Conservation (phyloP, 64 coral and sea anemone species). For the Anthopleura sola region DNA sequence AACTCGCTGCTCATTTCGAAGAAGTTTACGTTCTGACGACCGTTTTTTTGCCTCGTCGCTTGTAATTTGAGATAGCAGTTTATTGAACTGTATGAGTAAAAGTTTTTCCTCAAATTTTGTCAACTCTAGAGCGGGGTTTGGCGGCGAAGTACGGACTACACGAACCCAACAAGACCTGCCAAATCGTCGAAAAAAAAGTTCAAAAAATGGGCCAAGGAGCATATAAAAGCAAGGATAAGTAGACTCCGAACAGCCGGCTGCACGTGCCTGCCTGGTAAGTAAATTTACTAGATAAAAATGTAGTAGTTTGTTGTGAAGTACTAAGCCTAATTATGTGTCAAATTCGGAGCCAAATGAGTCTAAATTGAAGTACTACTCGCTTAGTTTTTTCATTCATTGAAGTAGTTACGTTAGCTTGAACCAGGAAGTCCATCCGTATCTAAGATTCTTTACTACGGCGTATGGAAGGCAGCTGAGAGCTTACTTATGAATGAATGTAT, state of each 20-base stretch:
- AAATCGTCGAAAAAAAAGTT: conserved; percentile 11
- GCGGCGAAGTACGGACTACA: conserved; percentile 6
- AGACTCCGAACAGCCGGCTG: neutral
- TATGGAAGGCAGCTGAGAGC: neutral
- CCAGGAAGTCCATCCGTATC: neutral
- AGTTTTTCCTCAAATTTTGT: conserved; percentile 12
- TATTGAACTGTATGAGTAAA: neutral
- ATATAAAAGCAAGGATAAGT: neutral
- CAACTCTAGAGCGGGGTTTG: conserved; percentile 20
- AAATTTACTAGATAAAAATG: neutral
- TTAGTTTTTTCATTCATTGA: conserved; percentile 13
- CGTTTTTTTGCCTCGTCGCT: neutral
- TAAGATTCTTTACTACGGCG: neutral
- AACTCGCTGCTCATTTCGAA: conserved; percentile 11
- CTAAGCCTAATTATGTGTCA: neutral
- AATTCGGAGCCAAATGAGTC: neutral
- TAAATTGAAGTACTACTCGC: neutral
- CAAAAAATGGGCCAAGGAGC: conserved; percentile 3
- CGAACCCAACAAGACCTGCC: conserved; percentile 15
- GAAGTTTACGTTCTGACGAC: neutral
- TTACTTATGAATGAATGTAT: conserved; percentile 7
- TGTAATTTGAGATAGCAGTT: conserved; percentile 21
- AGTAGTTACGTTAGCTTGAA: neutral
- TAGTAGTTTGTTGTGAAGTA: neutral
- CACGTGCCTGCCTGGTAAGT: conserved; percentile 24